phyloP scores from a whole-genome alignment of 2,888 invertebrate genomes.

The Patella pellucida region DNA sequence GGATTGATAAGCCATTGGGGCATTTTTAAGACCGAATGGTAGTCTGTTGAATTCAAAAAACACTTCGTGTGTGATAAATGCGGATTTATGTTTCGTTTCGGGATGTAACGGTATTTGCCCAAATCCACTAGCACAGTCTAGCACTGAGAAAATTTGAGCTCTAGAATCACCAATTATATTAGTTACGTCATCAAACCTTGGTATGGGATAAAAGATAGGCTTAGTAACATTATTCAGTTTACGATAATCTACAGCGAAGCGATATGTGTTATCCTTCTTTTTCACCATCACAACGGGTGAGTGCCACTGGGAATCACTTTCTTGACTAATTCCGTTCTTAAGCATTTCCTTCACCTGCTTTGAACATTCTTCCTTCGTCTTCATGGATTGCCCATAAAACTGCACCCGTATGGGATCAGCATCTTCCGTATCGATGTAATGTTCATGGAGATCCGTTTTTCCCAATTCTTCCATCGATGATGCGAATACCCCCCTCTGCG shows the following conservation, averaged over 20 bases:
- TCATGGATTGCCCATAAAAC: conserved; percentile 29
- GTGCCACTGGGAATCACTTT: conserved; percentile 24
- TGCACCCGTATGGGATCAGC: conserved; percentile 29
- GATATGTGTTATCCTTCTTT: conserved; percentile 30
- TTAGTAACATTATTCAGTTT: conserved; percentile 33
- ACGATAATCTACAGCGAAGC: conserved; percentile 40
- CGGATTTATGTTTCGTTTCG: conserved; percentile 33
- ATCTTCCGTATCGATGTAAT: conserved; percentile 37
- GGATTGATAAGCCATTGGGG: conserved; percentile 35
- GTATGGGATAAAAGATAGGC: conserved; percentile 34
- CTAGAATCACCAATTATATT: conserved; percentile 30
- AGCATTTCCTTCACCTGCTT: conserved; percentile 35
- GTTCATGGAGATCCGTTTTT: conserved; percentile 28
- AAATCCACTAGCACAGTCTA: conserved; percentile 33
- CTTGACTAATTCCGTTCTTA: conserved; percentile 22
- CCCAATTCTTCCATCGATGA: conserved; percentile 32
- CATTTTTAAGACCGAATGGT: conserved; percentile 42
- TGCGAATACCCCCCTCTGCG: conserved; percentile 22
- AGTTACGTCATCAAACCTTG: conserved; percentile 34
- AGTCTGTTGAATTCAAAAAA: conserved; percentile 34
- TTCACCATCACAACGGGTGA: conserved; percentile 37
- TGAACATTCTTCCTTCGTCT: conserved; percentile 18
- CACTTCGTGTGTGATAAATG: conserved; percentile 38
- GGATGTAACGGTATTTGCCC: conserved; percentile 34
- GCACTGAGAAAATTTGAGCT: conserved; percentile 19